Evolutionary conservation across 2,888 invertebrate genomes (phyloP).

Genomic region (Pheosia gnoma): DNA sequence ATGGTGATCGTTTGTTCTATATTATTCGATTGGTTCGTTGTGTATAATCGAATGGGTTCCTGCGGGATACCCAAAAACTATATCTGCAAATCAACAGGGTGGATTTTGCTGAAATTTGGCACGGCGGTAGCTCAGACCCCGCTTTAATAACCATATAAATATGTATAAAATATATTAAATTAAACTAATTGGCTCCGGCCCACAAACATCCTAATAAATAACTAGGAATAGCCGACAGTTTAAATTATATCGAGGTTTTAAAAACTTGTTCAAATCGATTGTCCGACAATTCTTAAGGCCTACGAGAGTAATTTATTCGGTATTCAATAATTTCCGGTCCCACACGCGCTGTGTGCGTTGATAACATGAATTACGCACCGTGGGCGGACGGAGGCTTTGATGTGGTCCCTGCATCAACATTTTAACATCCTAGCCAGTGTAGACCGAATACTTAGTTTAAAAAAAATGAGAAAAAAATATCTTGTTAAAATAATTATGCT

Average conservation of each 20-base stretch:
- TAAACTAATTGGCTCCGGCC: too few relatives aligned
- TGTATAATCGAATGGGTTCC: too few relatives aligned
- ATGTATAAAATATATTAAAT: too few relatives aligned
- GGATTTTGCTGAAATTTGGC: too few relatives aligned
- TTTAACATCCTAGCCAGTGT: constrained; percentile 14
- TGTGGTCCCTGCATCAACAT: constrained; percentile 48
- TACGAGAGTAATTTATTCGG: constrained; percentile 56
- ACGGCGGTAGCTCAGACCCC: too few relatives aligned
- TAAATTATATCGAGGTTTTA: background rate
- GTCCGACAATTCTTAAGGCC: constrained; percentile 12
- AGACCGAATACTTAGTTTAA: background rate
- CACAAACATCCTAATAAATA: background rate
- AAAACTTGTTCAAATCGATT: constrained; percentile 15
- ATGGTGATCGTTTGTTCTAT: too few relatives aligned
- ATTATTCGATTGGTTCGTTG: too few relatives aligned
- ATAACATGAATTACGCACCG: constrained; percentile 63
- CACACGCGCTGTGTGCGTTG: constrained; percentile 49
- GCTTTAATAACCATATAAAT: too few relatives aligned
- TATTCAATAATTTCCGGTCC: constrained; percentile 74
- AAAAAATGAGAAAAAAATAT: too few relatives aligned
- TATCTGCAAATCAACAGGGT: too few relatives aligned
- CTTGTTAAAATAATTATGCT: too few relatives aligned
- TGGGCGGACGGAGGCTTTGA: constrained; percentile 59
- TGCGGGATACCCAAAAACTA: too few relatives aligned
- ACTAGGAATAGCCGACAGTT: background rate